Base-by-base conservation (phyloP, 2,888 invertebrate genomes). In the Amiota mariae region DNA sequence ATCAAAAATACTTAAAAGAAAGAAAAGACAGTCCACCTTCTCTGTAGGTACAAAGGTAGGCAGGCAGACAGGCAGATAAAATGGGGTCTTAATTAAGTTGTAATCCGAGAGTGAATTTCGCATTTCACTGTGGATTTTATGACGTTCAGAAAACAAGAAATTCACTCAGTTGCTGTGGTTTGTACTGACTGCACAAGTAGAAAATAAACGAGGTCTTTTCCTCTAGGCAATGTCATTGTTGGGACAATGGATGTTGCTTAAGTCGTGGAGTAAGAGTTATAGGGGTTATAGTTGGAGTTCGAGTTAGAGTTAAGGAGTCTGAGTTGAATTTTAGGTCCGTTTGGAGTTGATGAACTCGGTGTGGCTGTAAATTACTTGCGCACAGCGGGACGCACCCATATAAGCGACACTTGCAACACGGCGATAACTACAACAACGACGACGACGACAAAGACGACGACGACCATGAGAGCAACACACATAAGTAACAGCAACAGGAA, bases 361-460 rank as follows among this genome's bases (percentile, higher is more conserved):
- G 85, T 84, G 85, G 86, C 85, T 86, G 84, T 85, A 85, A 85
- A 85, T 85, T 82, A 86, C 87, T 85, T 80, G 79, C 80, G 67
- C 87, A 78, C 83, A 86, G 85, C 87, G 80, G 87, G 85, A 63
- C 76, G 85, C 51, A 54, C 54, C 46, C 57, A 71, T 47, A 56
- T 59, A 20, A 79, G 85, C 84, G 76, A 85, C 83, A 83, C 87
- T 83, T 83, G 86, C 84, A 81, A 74, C 75, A 75, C 75, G 81
- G 71, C 74, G 75, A 20, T n/a, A 10, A 18, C 59, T 15, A 49
- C 67, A 48, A 18, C 59, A 24, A 49, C 67, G 47, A 68, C 51
- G 3, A 36, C 10, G 46, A 15, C 59, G 59, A 49, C 67, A n/a
- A n/a, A n/a, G n/a, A n/a, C n/a, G n/a, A n/a, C 59, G 59, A 49